phyloP scores from a whole-genome alignment of 2,113 vertebrate species.

The Todiramphus chloris region DNA sequence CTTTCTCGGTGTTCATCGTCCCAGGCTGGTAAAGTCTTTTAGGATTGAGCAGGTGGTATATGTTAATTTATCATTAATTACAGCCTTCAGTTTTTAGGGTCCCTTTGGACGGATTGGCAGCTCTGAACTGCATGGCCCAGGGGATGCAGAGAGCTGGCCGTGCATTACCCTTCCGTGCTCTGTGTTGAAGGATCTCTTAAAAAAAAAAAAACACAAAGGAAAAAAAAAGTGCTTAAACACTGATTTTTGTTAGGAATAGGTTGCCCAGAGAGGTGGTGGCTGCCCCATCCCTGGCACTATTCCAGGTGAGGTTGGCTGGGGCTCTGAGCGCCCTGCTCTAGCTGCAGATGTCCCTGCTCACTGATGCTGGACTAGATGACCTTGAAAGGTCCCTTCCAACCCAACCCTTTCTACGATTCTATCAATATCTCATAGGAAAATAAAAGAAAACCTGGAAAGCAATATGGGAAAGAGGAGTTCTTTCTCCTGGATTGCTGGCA shows the following conservation, averaged over 20 bases:
- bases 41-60: background rate
- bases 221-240: accelerated
- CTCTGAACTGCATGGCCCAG: background rate
- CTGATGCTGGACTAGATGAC: background rate
- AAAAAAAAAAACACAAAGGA: background rate
- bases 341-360: background rate
- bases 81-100: background rate
- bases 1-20: background rate
- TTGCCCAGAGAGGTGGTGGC: background rate
- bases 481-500: background rate
- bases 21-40: background rate
- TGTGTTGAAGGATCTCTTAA: background rate
- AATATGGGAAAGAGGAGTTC: accelerated
- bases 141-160: background rate
- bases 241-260: background rate
- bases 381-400: background rate
- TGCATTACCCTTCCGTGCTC: background rate
- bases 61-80: background rate
- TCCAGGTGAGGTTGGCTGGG: background rate
- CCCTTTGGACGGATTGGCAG: background rate
- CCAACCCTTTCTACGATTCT: background rate
- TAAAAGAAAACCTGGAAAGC: background rate
- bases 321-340: background rate
- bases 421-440: accelerated
- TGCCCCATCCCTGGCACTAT: background rate